Evolutionary conservation across 2,113 vertebrate genomes (phyloP).

Genomic region (Meleagris gallopavo): DNA sequence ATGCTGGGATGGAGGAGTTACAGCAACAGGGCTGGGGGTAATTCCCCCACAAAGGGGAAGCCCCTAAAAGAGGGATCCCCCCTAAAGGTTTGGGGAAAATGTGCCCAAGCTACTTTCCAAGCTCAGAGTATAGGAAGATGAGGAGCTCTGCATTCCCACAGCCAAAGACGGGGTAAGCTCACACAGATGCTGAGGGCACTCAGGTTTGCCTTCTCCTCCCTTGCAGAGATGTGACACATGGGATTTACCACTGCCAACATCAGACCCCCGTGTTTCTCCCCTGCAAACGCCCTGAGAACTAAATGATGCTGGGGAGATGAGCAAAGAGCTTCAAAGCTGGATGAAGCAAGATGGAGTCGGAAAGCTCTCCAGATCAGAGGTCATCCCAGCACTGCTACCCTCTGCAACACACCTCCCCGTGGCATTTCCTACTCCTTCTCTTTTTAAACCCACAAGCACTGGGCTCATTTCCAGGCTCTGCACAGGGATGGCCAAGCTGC

Average conservation of each 20-base stretch:
- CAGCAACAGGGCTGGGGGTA: not conserved
- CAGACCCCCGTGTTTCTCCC: not conserved
- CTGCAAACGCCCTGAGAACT: not conserved
- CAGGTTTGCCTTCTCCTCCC: not conserved
- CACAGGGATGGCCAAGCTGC: rapidly evolving
- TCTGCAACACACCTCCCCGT: not conserved
- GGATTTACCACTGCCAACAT: not conserved
- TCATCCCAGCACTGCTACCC: not conserved
- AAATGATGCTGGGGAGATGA: not conserved
- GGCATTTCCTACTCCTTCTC: not conserved
- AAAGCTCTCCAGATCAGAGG: not conserved
- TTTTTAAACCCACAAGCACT: not conserved
- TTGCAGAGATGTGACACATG: not conserved
- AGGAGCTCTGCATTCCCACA: no score
- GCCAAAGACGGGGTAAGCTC: rapidly evolving
- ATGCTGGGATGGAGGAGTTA: not conserved
- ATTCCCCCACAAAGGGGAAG: rapidly evolving
- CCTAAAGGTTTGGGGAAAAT: not conserved
- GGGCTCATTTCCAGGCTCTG: not conserved
- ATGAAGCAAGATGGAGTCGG: not conserved
- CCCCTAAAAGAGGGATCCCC: not conserved
- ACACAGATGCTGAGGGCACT: not conserved
- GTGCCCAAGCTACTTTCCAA: not conserved
- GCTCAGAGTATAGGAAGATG: not conserved
- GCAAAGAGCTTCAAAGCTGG: rapidly evolving